phyloP scores from a whole-genome alignment of 2,888 invertebrate genomes.

The Drosophila parthenogenetica region DNA sequence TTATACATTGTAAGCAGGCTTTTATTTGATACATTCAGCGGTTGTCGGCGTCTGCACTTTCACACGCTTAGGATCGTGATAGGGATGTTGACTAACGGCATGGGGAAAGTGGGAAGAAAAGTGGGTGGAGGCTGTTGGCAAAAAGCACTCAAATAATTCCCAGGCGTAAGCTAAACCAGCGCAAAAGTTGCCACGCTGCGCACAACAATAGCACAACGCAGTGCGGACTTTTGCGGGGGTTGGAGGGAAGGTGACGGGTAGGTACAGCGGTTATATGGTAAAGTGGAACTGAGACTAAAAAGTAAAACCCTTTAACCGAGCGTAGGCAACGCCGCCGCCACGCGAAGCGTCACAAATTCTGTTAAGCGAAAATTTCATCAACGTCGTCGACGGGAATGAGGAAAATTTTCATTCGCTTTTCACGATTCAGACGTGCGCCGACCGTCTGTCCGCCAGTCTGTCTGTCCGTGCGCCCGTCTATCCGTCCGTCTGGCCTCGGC shows the following conservation, averaged over 20 bases:
- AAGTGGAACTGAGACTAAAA: constrained; percentile 68
- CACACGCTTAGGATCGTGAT: constrained; percentile 68
- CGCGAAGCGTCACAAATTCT: constrained; percentile 78
- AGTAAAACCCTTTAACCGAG: constrained; percentile 78
- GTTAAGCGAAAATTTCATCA: constrained; percentile 82
- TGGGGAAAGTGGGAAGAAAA: not conserved
- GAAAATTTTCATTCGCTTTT: constrained; percentile 68
- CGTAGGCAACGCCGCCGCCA: constrained; percentile 53
- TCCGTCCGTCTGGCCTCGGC: constrained; percentile 32
- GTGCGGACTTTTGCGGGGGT: not conserved
- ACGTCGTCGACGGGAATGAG: constrained; percentile 40
- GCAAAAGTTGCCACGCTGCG: constrained; percentile 71
- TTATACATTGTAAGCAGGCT: constrained; percentile 47
- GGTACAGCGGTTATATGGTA: constrained; percentile 31
- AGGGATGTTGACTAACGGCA: constrained; percentile 28
- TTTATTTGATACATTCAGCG: constrained; percentile 66
- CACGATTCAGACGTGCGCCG: constrained; percentile 58
- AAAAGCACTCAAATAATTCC: constrained; percentile 82
- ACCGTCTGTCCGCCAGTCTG: constrained; percentile 1
- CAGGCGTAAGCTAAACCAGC: constrained; percentile 80
- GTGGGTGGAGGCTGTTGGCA: constrained; percentile 29
- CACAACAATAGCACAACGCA: constrained; percentile 67
- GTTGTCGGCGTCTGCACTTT: constrained; percentile 77
- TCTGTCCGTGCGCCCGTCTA: not conserved
- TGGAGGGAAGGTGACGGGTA: not conserved